Evolutionary conservation across 1,140 invertebrate genomes (phyloP), one percentile per base, ranked within the genome.

Genomic region (Trichoplusia ni): DNA sequence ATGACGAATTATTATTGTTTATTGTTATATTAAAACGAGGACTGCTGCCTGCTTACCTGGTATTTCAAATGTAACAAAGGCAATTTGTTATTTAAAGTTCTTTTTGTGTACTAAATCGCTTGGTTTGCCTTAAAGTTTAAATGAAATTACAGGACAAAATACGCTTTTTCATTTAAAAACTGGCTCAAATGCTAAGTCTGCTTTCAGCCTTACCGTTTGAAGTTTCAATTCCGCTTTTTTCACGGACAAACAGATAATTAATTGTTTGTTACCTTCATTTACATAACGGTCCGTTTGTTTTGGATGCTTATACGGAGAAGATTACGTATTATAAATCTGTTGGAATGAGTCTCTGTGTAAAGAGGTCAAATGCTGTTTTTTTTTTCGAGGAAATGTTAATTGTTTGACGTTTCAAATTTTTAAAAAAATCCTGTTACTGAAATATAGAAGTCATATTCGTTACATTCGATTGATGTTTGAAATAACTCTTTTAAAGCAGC

Each of bases 211-310:
- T 27, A 47, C 62, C 23, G 46, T 51, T 67, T 47, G 67, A 67
- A 56, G 66, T 71, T 72, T 69, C 67, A 69, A 75, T 67, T 67
- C 46, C 27, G 18, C 66, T 60, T 71, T 77, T 73, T 73, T 67
- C 59, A 51, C 47, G 23, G 33, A 33, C 23, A 38, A 67, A 62
- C 56, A 69, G 64, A 73, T 73, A 75, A 78, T 78, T 75, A 78
- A 78, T 78, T 75, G 66, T 72, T 64, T 37, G 2, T 27, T 21
- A 40, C 66, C 62, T 66, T 78, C 68, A 78, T 78, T 78, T 75
- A 68, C 75, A 70, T 40, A 56, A 40, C 27, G 40, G 23, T 19
- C 51, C 40, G 40, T 56, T 56, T 56, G 51, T 56, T 56, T 14
- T 2, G 40, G 35, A 56, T 40, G 35, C 51, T 56, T 37, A 35